Percentiles rank a stretch among this genome's conserved stretches.
Conservation (phyloP, 2,888 invertebrate species). For the Morpho achilles region DNA sequence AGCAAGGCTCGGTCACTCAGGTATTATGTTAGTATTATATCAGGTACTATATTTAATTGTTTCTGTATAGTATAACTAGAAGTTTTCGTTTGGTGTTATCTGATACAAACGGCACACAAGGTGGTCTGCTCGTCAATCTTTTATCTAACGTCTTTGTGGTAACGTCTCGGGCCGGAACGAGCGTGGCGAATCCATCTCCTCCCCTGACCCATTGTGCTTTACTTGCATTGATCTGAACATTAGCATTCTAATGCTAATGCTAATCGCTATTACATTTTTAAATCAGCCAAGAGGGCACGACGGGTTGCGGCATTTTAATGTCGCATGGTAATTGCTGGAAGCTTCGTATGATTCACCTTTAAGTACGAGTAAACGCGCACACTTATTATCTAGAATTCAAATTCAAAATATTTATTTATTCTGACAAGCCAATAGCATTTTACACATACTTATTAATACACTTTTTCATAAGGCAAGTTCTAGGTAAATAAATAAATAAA, state of each 20-base stretch:
- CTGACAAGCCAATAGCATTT: too few relatives aligned
- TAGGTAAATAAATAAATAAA: too few relatives aligned
- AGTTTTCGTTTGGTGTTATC: constrained; percentile 9
- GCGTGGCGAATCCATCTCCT: constrained; percentile 44
- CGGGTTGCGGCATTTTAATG: constrained; percentile 10
- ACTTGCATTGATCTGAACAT: constrained; percentile 44
- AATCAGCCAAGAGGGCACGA: constrained; percentile 5
- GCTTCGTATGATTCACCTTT: background rate
- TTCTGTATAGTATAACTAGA: background rate
- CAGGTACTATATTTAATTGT: too few relatives aligned
- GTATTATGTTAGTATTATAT: too few relatives aligned
- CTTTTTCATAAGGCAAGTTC: too few relatives aligned
- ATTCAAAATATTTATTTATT: too few relatives aligned
- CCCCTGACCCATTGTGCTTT: constrained; percentile 43
- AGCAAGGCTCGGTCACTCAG: too few relatives aligned
- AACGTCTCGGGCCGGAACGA: constrained; percentile 45
- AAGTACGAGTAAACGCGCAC: too few relatives aligned
- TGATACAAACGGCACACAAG: constrained; percentile 37
- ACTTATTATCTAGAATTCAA: too few relatives aligned
- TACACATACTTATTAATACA: too few relatives aligned
- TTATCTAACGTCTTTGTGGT: constrained; percentile 52
- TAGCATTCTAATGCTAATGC: constrained; percentile 49
- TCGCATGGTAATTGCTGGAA: constrained; percentile 10
- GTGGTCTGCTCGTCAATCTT: constrained; percentile 64
- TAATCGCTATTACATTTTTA: constrained; percentile 39